Conservation (phyloP, 1,140 invertebrate genomes). For the Battus philenor region DNA sequence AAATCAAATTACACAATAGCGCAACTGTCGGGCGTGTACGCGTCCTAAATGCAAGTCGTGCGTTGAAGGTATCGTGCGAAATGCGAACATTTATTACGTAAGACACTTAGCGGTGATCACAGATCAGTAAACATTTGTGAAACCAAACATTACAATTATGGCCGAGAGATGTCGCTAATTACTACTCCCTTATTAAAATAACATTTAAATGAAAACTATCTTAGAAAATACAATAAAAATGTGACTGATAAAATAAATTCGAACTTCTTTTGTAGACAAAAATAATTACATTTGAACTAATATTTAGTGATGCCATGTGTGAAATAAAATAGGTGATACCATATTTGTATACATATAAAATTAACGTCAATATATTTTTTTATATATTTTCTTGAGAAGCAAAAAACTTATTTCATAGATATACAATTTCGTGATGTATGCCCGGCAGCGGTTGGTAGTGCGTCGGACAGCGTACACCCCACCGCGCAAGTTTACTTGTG, state of each 20-base stretch:
- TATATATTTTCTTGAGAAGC: not conserved
- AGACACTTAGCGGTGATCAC: conserved; percentile 24
- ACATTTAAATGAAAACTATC: not conserved
- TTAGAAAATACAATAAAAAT: too few species aligned
- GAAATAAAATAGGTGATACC: too few species aligned
- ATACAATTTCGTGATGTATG: too few species aligned
- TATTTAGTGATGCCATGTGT: too few species aligned
- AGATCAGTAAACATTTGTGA: conserved; percentile 4
- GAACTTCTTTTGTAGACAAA: too few species aligned
- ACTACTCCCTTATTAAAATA: not conserved
- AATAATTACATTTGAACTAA: too few species aligned
- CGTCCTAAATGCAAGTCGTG: conserved; percentile 20
- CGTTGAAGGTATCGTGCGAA: conserved; percentile 19
- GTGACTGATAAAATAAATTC: too few species aligned
- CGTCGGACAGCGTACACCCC: conserved; percentile 26
- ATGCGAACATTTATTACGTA: conserved; percentile 12
- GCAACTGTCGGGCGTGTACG: conserved; percentile 33
- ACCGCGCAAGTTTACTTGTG: conserved; percentile 55
- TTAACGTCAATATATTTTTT: conserved; percentile 3
- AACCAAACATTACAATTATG: not conserved
- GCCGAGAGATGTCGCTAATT: not conserved
- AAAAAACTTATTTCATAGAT: too few species aligned
- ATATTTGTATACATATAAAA: too few species aligned
- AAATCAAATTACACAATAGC: conserved; percentile 47
- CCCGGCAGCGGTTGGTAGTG: too few species aligned